Base-by-base conservation (phyloP, 2,113 vertebrate species). In the Pheucticus melanocephalus region DNA sequence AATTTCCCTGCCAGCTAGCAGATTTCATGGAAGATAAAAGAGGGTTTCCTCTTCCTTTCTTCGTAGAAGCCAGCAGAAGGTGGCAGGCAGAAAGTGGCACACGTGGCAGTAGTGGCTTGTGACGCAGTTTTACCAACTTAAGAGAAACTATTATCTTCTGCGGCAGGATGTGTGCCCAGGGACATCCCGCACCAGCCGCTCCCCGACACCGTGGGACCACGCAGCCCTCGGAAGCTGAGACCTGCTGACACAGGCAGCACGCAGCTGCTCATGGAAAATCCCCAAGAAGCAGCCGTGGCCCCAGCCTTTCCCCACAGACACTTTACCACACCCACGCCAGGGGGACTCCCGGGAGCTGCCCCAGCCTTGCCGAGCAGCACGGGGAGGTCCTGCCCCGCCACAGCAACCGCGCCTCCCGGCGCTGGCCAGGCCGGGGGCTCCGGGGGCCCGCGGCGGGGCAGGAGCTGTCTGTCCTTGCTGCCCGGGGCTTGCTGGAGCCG, bases 371-470 rank as follows among this genome's bases (percentile, higher is more conserved):
- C 8, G 7, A 0, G 6, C 45, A 5, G 81, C 15, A 9, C 5
- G 3, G 28, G 2, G 44, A 42, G 16, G 11, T 24, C n/a, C 42
- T 1, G 59, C 42, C 15, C 15, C 19, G 4, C 18, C 28, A n/a
- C 10, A 31, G 27, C 54, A 53, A n/a, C 69, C 12, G 3, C 13
- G 35, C 5, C 45, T 24, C 20, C 45, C 0, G 2, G n/a, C 6
- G 2, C 39, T 2, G 19, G 31, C 54, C 3, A 0, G 18, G 15
- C 65, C 31, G 2, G 5, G 11, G 31, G 44, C 47, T 37, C 3
- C 1, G 9, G 10, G 8, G 42, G 5, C 47, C 21, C 0, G 0
- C 0, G 6, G 51, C 64, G 27, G 17, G 0, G 2, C 33, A 24
- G n/a, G n/a, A 37, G 23, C 22, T 2, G 0, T 10, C 12, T 4